A percentile compares a stretch with the other conserved stretches of the same genome.
These are phyloP conservation scores for Pungitius pungitius DNA, from an alignment of 2,113 vertebrate species.

Conservation along the genomic window DNA sequence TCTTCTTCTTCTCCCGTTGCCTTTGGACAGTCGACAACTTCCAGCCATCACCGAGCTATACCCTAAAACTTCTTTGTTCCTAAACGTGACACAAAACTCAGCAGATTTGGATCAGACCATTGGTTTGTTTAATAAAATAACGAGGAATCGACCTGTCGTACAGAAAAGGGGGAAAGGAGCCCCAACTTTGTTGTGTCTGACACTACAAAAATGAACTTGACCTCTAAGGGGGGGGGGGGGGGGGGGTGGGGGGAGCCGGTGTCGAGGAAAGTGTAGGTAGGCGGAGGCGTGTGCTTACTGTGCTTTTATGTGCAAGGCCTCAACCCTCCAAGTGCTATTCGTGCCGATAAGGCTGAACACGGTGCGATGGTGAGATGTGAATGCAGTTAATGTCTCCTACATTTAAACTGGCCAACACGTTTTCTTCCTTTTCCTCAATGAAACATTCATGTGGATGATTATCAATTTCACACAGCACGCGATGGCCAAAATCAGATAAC, in stretches of 20 bases:
- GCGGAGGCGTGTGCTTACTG: background rate
- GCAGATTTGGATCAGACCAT: background rate
- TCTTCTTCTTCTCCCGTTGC: background rate
- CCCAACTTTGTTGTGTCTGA: too few species aligned
- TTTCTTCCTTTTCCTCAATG: slow-evolving; percentile 19
- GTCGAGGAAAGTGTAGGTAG: background rate
- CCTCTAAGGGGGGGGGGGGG: too few species aligned
- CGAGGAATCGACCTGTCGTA: too few species aligned
- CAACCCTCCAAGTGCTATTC: background rate
- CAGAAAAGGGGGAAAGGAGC: too few species aligned
- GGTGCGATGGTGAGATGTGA: background rate
- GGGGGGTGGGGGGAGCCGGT: too few species aligned
- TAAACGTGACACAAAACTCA: background rate
- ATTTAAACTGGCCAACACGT: slow-evolving; percentile 19
- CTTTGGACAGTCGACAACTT: background rate
- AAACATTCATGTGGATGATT: slow-evolving; percentile 24
- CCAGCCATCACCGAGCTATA: background rate
- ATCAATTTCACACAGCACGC: slow-evolving; percentile 20
- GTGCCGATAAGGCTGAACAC: background rate
- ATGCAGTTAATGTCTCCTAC: background rate
- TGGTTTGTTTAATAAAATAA: too few species aligned
- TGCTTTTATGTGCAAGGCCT: background rate
- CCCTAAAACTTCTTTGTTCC: background rate
- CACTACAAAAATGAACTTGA: too few species aligned
- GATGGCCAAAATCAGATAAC: slow-evolving; percentile 46